These are phyloP conservation scores for Simalia tracyae DNA, from an alignment of 2,797 vertebrate genomes.

Conservation along the genomic window DNA sequence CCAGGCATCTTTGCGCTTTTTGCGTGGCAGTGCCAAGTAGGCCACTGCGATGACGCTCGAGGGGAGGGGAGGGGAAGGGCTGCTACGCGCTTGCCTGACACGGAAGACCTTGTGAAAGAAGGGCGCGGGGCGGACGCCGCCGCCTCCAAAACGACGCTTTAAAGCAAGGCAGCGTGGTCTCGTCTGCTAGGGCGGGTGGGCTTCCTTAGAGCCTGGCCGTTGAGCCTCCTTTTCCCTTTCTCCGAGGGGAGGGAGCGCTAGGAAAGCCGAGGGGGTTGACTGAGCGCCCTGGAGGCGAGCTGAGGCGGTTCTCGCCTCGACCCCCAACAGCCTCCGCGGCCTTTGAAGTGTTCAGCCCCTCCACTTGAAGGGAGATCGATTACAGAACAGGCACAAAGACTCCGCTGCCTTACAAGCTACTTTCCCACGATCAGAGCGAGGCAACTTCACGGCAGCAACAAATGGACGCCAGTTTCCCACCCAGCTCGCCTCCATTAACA, in stretches of 20 bases:
- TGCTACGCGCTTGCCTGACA: background rate
- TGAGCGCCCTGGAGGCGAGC: constrained; percentile 55
- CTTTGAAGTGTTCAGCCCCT: constrained; percentile 81
- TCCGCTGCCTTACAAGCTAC: constrained; percentile 78
- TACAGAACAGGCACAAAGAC: constrained; percentile 81
- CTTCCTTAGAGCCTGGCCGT: constrained; percentile 38
- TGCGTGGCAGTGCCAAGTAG: background rate
- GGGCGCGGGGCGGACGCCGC: background rate
- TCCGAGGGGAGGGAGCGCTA: constrained; percentile 40
- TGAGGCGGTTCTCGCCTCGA: constrained; percentile 70
- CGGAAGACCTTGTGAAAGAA: background rate
- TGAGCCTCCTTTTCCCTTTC: background rate
- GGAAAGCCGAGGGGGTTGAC: constrained; percentile 50
- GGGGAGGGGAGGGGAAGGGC: background rate
- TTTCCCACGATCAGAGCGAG: constrained; percentile 83
- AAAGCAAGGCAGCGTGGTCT: constrained; percentile 20
- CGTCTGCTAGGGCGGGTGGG: constrained; percentile 50
- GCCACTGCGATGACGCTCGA: background rate
- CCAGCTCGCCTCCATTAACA: constrained; percentile 10
- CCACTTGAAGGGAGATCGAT: constrained; percentile 82
- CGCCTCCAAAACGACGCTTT: background rate
- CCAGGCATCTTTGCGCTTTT: background rate
- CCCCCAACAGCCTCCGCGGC: constrained; percentile 74
- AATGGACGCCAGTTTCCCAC: constrained; percentile 50
- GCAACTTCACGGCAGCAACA: constrained; percentile 59